Evolutionary conservation across 2,797 vertebrate genomes (phyloP), one percentile per base, ranked within the genome.

Genomic region (Ctenopoma kingsleyae): DNA sequence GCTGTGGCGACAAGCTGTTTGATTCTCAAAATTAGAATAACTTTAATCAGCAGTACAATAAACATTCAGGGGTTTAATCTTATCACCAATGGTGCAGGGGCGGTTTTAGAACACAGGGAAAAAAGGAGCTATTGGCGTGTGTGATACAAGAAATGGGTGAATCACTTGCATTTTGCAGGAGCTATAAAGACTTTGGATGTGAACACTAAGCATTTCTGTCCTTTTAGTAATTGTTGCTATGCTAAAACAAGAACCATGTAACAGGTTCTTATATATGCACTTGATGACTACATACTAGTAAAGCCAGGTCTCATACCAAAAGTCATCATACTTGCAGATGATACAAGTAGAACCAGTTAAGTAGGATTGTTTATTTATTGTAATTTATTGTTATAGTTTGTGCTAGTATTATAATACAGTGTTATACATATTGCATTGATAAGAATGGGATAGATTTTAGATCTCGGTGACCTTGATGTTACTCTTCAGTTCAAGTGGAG

Each of bases 1-100:
- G 56, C 63, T 55, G 68, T 63, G 74, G 72, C 81, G 64, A 71
- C 84, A 72, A 67, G 70, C 82, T 77, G 73, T 76, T 79, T 72
- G 70, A 81, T 53, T 76, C 74, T 67, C 53, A n/a, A 47, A 77
- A 84, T 77, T 69, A 67, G 61, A 76, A 63, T 66, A 36, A 4
- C 41, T 80, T 74, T 78, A 76, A 72, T 78, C 56, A 74, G 71
- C 53, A 30, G 11, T 4, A n/a, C 59, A 50, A 48, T 48, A 54
- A 81, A 76, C 62, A 67, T 55, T 61, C 16, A 38, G 30, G 27
- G 27, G 50, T 32, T 70, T 63, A 4, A 32, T 61, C 52, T 54
- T 48, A 44, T 52, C 55, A 57, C 22, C 15, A 4, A n/a, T 22
- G 22, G 19, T 9, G 16, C 55, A 11, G 57, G 59, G 23, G 13